Evolutionary conservation across 2,888 invertebrate genomes (phyloP).

Genomic region (Emmelina monodactyla): DNA sequence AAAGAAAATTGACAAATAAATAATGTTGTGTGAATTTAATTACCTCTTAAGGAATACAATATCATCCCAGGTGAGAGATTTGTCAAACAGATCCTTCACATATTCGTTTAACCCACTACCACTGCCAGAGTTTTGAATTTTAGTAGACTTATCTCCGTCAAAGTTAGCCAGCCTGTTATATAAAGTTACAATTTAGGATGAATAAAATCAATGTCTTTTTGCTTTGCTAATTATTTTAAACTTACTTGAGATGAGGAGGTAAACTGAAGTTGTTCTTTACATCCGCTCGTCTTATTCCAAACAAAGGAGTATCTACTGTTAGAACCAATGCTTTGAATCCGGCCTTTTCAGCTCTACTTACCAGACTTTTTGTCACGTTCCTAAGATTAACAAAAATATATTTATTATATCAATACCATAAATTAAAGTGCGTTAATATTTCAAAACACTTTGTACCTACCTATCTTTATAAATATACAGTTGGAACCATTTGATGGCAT

Average conservation of each 20-base stretch:
- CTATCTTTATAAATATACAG: constrained; percentile 88
- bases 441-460: constrained; percentile 32
- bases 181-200: neutral
- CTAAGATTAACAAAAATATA: too few relatives aligned
- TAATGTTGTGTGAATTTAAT: neutral
- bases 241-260: constrained; percentile 79
- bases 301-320: constrained; percentile 88
- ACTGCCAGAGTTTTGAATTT: constrained; percentile 50
- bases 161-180: constrained; percentile 85
- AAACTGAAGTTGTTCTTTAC: constrained; percentile 83
- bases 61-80: constrained; percentile 85
- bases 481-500: constrained; percentile 87
- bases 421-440: neutral
- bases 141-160: constrained; percentile 57
- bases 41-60: constrained; percentile 83
- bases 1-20: neutral
- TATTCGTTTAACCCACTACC: constrained; percentile 84
- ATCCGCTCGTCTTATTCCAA: constrained; percentile 85
- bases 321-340: constrained; percentile 89
- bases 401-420: neutral
- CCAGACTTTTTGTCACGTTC: constrained; percentile 73
- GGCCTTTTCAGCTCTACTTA: constrained; percentile 79
- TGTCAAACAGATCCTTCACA: constrained; percentile 79
- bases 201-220: neutral
- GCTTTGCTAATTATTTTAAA: constrained; percentile 1